Evolutionary conservation across 2,888 invertebrate genomes (phyloP).

Genomic region (Baccha elongata): DNA sequence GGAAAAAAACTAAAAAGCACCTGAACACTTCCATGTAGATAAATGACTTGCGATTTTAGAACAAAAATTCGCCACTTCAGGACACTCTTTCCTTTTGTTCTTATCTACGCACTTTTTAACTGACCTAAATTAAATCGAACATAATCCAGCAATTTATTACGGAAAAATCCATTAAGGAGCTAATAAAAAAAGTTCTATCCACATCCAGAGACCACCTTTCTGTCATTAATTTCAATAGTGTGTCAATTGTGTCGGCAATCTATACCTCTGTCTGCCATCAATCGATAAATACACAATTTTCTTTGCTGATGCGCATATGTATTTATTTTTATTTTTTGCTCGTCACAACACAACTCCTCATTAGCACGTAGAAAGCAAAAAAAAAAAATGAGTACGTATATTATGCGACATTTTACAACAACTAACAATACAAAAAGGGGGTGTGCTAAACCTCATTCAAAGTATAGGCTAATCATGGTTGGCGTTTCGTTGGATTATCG

Average conservation of each 20-base stretch:
- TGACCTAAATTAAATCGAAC: background rate
- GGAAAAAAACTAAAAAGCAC: too few relatives aligned
- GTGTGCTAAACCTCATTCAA: background rate
- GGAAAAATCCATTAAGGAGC: background rate
- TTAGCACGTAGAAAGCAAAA: background rate
- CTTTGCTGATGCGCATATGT: background rate
- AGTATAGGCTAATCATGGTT: background rate
- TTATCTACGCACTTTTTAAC: background rate
- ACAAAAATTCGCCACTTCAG: background rate
- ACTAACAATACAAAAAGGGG: background rate
- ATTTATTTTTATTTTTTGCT: background rate
- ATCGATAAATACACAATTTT: conserved; percentile 17
- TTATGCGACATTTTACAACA: conserved; percentile 8
- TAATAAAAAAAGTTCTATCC: background rate
- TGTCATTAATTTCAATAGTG: conserved; percentile 1
- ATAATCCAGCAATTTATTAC: background rate
- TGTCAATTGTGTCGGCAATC: background rate
- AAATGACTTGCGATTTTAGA: too few relatives aligned
- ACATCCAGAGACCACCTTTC: background rate
- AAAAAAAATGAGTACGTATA: conserved; percentile 1
- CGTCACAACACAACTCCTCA: background rate
- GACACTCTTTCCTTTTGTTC: background rate
- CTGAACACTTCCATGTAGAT: too few relatives aligned
- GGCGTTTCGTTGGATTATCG: background rate
- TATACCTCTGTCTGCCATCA: background rate